Evolutionary conservation across 2,113 vertebrate species (phyloP).

Genomic region (Dissostichus mawsoni): DNA sequence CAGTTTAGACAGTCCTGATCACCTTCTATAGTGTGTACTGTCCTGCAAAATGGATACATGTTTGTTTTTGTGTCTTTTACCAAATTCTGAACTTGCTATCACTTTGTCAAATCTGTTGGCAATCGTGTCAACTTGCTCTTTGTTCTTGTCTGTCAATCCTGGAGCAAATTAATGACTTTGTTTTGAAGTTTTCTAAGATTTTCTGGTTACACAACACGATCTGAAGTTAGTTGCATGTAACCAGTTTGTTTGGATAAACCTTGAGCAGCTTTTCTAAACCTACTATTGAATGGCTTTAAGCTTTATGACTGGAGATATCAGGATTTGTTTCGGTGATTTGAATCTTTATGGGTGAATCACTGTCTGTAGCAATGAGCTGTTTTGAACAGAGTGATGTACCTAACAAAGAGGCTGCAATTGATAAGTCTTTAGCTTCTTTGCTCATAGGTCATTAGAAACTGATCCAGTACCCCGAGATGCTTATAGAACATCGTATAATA

Average conservation of each 20-base stretch:
- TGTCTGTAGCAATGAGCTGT: not conserved
- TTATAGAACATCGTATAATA: too few species aligned
- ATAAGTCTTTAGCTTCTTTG: not conserved
- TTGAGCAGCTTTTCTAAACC: not conserved
- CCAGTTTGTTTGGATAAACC: not conserved
- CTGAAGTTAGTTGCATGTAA: not conserved
- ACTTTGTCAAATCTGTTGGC: too few species aligned
- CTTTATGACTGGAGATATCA: not conserved
- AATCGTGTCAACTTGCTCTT: too few species aligned
- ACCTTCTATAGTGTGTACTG: not conserved
- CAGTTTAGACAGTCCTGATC: not conserved
- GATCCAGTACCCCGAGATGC: too few species aligned
- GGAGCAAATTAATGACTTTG: not conserved
- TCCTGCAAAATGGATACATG: not conserved
- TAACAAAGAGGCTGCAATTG: not conserved
- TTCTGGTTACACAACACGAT: not conserved
- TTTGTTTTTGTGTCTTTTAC: not conserved
- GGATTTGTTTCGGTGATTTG: slow-evolving; percentile 14
- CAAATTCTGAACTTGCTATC: too few species aligned
- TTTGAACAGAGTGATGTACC: too few species aligned
- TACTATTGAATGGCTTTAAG: not conserved
- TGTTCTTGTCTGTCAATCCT: not conserved
- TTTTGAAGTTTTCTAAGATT: not conserved
- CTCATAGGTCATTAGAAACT: not conserved
- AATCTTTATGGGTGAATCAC: not conserved